Evolutionary conservation across 2,797 vertebrate species (phyloP), one percentile per base, ranked within the genome.

Genomic region (Gallinago nigripennis): DNA sequence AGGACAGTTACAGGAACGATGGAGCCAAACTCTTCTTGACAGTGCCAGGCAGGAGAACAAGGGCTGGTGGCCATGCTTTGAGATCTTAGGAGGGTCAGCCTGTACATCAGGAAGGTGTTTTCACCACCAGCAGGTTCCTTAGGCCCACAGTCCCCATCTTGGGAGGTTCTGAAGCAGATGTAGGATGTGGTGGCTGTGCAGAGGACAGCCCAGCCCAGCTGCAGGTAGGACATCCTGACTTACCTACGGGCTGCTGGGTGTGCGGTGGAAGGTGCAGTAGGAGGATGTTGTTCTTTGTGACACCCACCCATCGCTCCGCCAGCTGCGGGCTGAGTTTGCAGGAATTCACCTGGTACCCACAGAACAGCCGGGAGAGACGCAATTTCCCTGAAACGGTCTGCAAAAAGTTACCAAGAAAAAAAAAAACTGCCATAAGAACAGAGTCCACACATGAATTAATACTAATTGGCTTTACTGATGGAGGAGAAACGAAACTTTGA

Each of bases 251-350:
- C 57, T n/a, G 37, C 16, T 4, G 41, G 54, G 60, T 5, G 1
- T 4, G 11, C 5, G 43, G 41, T 25, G 25, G 33, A 19, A 23
- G 33, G 5, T 17, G 39, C 50, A 31, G 70, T 4, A 24, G 21
- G 11, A 48, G 27, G 1, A 1, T 0, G 50, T 4, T 31, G 39
- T 37, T 61, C 6, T 30, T 16, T 25, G 46, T 23, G 68, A 19
- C 9, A 6, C 24, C 20, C 39, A 16, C 20, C 15, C 4, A 0
- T 4, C 7, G 37, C 45, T 71, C 18, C 0, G 7, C 25, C 4
- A 9, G 33, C 86, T 39, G 28, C 6, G 17, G 53, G 3, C 64
- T 10, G 35, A 12, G 11, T 9, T 11, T 28, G 69, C 43, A 61
- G 45, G 68, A 48, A 21, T 18, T 37, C 3, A 6, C 27, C 21